Conservation (phyloP, 2,888 invertebrate genomes). For the Lasioglossum morio region DNA sequence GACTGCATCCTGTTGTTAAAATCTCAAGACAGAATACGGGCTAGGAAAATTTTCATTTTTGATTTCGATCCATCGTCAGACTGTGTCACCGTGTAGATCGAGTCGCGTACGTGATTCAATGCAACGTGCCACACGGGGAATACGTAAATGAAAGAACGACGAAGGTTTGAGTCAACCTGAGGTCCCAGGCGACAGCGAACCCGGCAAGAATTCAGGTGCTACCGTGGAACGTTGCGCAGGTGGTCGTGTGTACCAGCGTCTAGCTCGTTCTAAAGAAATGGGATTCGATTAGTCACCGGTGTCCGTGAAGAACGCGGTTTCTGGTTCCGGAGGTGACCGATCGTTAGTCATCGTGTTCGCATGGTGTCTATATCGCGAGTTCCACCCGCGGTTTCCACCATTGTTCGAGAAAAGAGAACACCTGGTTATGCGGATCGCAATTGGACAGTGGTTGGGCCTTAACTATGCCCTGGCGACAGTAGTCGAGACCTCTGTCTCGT, state of each 20-base stretch:
- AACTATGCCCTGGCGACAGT: constrained; percentile 51
- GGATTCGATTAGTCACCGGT: constrained; percentile 73
- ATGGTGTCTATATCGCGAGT: constrained; percentile 10
- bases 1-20: neutral
- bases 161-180: constrained; percentile 60
- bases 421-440: constrained; percentile 41
- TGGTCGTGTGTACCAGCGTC: constrained; percentile 49
- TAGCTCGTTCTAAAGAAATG: constrained; percentile 47
- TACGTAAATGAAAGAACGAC: constrained; percentile 67
- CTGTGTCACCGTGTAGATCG: constrained; percentile 61
- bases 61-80: neutral
- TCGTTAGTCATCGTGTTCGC: constrained; percentile 74
- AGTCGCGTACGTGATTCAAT: constrained; percentile 75
- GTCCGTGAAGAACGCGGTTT: constrained; percentile 58
- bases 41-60: neutral
- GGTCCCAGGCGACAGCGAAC: constrained; percentile 67
- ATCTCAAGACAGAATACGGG: neutral
- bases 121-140: constrained; percentile 65
- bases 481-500: constrained; percentile 42
- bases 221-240: constrained; percentile 58
- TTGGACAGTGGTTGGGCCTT: constrained; percentile 41
- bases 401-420: constrained; percentile 47
- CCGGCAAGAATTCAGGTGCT: constrained; percentile 67
- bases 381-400: neutral
- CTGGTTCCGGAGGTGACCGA: constrained; percentile 59